These are phyloP conservation scores for Tenrec ecaudatus DNA, from an alignment of 2,113 vertebrate genomes.

Conservation along the genomic window DNA sequence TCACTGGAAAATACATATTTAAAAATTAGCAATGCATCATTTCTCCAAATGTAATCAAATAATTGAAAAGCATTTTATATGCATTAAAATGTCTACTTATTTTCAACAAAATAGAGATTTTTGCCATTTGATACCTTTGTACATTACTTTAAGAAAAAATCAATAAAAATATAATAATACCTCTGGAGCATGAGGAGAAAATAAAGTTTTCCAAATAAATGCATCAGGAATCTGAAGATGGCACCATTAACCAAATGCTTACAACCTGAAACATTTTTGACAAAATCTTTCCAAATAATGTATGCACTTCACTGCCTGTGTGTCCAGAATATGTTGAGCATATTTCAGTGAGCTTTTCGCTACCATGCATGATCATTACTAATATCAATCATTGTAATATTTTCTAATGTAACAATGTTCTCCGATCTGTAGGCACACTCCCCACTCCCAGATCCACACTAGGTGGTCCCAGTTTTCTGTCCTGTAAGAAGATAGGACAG, in stretches of 20 bases:
- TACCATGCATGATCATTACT: not conserved
- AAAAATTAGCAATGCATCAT: not conserved
- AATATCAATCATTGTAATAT: not conserved
- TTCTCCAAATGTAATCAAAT: slow-evolving; percentile 39
- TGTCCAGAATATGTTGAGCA: not conserved
- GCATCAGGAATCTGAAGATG: not conserved
- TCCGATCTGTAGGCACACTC: not conserved
- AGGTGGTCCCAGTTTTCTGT: not conserved
- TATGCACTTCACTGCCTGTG: not conserved
- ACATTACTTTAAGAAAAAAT: slow-evolving; percentile 2
- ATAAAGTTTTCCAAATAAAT: slow-evolving; percentile 11
- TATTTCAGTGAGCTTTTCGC: not conserved
- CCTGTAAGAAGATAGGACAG: not conserved
- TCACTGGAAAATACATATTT: not conserved
- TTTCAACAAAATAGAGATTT: not conserved
- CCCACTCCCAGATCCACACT: not conserved
- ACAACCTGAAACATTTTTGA: not conserved
- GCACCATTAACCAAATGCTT: not conserved
- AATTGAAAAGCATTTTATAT: not conserved
- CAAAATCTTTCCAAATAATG: not conserved
- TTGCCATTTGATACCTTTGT: not conserved
- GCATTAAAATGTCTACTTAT: not conserved
- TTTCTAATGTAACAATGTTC: not conserved
- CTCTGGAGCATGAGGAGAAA: slow-evolving; percentile 10
- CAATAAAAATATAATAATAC: not conserved